These are phyloP conservation scores for Microctenopoma stevenorrisi DNA, from an alignment of 2,797 vertebrate species.

Conservation along the genomic window DNA sequence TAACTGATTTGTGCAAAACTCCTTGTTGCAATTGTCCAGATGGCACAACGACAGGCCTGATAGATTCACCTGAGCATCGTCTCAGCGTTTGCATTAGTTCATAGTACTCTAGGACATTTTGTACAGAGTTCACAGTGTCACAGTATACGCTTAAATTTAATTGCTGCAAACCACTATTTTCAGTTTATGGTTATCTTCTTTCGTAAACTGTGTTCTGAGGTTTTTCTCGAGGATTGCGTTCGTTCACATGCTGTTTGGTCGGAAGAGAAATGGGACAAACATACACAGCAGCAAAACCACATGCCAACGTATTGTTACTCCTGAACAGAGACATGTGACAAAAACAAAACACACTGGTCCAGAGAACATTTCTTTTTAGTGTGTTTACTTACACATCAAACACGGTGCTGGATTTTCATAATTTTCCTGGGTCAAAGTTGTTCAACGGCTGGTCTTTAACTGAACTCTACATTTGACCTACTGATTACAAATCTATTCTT, in stretches of 20 bases:
- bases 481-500: too few species aligned
- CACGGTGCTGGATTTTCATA: neutral
- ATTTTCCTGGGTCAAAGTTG: neutral
- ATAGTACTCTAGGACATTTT: neutral
- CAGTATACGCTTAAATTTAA: too few species aligned
- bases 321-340: slow-evolving; percentile 30
- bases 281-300: slow-evolving; percentile 43
- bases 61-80: too few species aligned
- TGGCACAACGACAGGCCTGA: too few species aligned
- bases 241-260: neutral
- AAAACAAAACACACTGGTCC: slow-evolving; percentile 30
- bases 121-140: too few species aligned
- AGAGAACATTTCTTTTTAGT: slow-evolving; percentile 5
- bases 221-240: slow-evolving; percentile 35
- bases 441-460: neutral
- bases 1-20: too few species aligned
- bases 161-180: slow-evolving; percentile 45
- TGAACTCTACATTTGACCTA: too few species aligned
- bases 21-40: too few species aligned
- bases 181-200: slow-evolving; percentile 59
- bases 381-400: slow-evolving; percentile 39
- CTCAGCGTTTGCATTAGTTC: too few species aligned
- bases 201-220: slow-evolving; percentile 48
- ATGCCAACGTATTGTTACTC: slow-evolving; percentile 22
- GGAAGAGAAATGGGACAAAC: slow-evolving; percentile 37